Conservation (phyloP, 2,888 invertebrate genomes). For the Tetropium fuscum region DNA sequence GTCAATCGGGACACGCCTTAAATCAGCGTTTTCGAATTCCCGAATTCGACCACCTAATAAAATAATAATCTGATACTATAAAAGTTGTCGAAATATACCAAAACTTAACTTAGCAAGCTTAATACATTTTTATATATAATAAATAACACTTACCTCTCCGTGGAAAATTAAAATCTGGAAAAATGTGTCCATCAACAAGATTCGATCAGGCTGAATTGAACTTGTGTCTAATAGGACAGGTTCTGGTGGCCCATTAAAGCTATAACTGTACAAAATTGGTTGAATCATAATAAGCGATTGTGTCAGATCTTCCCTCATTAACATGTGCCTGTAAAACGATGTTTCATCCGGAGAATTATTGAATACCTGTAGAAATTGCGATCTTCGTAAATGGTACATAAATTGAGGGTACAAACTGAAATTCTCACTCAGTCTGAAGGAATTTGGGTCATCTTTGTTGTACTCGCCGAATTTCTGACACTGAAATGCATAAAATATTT, state of each 20-base stretch:
- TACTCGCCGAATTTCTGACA: conserved; percentile 99
- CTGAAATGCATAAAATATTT: conserved; percentile 68
- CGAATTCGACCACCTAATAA: no score
- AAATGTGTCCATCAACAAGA: conserved; percentile 99
- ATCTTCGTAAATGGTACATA: conserved; percentile 98
- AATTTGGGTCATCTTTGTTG: conserved; percentile 96
- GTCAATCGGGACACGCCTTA: no score
- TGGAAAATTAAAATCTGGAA: conserved; percentile 99
- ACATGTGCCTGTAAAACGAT: conserved; percentile 98
- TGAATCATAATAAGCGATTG: conserved; percentile 99
- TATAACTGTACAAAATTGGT: conserved; percentile 98
- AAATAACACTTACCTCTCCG: conserved; percentile 93
- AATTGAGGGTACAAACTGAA: conserved; percentile 99
- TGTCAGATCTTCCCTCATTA: conserved; percentile 96
- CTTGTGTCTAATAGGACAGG: conserved; percentile 98
- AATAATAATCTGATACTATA: no score
- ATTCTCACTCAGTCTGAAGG: conserved; percentile 95
- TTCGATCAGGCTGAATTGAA: conserved; percentile 96
- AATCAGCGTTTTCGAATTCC: no score
- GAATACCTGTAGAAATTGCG: conserved; percentile 99
- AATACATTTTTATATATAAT: no score
- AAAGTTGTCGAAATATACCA: no score
- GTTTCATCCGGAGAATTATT: conserved; percentile 99
- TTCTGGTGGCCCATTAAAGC: conserved; percentile 97
- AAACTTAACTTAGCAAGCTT: no score